phyloP scores from a whole-genome alignment of 2,797 vertebrate genomes.

The Aulostomus chinensis region DNA sequence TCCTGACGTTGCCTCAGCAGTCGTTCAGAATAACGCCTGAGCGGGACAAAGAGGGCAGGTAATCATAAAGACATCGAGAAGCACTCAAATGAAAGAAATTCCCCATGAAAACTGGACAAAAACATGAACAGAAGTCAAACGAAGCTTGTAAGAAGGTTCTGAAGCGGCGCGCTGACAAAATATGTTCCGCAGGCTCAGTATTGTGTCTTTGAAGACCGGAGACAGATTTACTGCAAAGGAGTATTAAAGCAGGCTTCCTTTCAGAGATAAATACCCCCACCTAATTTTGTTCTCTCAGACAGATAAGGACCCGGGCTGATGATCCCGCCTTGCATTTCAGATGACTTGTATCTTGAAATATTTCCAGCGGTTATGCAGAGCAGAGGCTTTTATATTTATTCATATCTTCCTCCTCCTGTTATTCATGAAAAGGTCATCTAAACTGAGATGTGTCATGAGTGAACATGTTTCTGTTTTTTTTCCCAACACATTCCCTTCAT shows the following conservation, averaged over 20 bases:
- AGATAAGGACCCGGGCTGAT: conserved; percentile 47
- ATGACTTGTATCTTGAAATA: conserved; percentile 18
- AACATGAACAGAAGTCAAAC: no score
- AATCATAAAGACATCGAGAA: no score
- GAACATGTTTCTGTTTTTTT: no score
- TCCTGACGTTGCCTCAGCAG: conserved; percentile 46
- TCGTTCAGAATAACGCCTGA: conserved; percentile 10
- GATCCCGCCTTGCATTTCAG: conserved; percentile 30
- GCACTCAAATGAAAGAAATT: no score
- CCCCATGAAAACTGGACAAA: no score
- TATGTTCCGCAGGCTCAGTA: conserved; percentile 40
- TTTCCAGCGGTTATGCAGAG: conserved; percentile 14
- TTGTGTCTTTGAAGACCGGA: conserved; percentile 64
- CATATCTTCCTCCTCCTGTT: no score
- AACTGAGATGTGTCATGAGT: no score
- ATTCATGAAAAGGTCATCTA: no score
- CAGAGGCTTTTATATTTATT: conserved; percentile 5
- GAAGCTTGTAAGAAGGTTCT: conserved; percentile 41
- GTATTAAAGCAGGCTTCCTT: conserved; percentile 62
- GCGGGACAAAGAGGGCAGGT: conserved; percentile 19
- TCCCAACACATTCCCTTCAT: not conserved
- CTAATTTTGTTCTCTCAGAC: conserved; percentile 15
- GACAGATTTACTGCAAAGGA: conserved; percentile 62
- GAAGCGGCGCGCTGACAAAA: conserved; percentile 33
- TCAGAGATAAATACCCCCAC: conserved; percentile 61